phyloP scores from a whole-genome alignment of 2,113 vertebrate genomes.

The Lampris megalopsis region DNA sequence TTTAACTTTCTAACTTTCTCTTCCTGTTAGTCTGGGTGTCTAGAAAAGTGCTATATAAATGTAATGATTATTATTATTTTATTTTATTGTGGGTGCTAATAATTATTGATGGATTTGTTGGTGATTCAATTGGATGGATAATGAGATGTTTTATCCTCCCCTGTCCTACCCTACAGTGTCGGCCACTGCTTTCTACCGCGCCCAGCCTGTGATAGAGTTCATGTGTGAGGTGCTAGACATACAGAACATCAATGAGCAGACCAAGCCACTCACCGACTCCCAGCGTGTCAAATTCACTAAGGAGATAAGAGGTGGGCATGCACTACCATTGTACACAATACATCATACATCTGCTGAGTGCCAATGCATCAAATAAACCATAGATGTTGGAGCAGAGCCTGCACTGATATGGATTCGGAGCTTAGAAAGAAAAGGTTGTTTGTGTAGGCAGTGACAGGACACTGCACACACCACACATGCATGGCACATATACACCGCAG shows the following conservation, averaged over 20 bases:
- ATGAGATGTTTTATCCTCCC: constrained; percentile 10
- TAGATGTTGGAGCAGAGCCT: background rate
- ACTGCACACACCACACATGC: constrained; percentile 13
- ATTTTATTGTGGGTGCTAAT: background rate
- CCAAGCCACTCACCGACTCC: constrained; percentile 97
- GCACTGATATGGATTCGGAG: background rate
- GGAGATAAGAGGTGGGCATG: constrained; percentile 94
- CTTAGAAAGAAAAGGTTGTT: constrained; percentile 18
- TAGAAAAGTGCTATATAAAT: no score
- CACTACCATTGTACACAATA: background rate
- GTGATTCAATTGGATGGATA: constrained; percentile 7
- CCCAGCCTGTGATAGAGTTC: constrained; percentile 98
- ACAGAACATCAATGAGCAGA: constrained; percentile 98
- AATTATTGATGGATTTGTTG: background rate
- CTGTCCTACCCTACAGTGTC: constrained; percentile 85
- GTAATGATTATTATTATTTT: no score
- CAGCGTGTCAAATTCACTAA: constrained; percentile 99
- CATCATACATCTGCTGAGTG: background rate
- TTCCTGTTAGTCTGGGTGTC: no score
- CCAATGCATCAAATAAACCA: background rate
- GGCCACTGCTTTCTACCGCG: constrained; percentile 98
- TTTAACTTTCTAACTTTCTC: no score
- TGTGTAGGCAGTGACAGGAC: constrained; percentile 15
- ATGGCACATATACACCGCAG: background rate
- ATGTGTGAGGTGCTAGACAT: constrained; percentile 99